Percentiles rank a stretch among this genome's conserved stretches.
Conservation (phyloP, 2,888 invertebrate species). For the Aphidius colemani region DNA sequence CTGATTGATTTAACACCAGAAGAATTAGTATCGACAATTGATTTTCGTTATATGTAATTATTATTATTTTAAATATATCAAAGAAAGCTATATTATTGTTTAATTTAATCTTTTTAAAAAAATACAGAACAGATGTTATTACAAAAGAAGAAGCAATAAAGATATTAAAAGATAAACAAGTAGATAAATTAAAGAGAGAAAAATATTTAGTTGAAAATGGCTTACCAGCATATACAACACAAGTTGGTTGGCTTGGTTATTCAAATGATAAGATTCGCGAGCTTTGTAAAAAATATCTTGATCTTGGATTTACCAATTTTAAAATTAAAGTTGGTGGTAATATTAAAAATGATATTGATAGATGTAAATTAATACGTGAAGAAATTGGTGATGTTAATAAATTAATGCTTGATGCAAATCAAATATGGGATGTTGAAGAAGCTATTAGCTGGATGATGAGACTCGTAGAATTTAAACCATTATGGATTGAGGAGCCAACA, state of each 20-base stretch:
- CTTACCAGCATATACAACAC: constrained; percentile 87
- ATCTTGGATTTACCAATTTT: constrained; percentile 79
- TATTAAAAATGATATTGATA: constrained; percentile 74
- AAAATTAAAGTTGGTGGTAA: constrained; percentile 90
- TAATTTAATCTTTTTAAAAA: constrained; percentile 2
- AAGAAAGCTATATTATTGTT: constrained; percentile 4
- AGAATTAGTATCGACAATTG: constrained; percentile 81
- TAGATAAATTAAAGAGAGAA: constrained; percentile 69
- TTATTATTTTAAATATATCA: not conserved
- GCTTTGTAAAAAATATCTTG: constrained; percentile 74
- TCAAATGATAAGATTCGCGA: constrained; percentile 73
- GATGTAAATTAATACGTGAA: constrained; percentile 75
- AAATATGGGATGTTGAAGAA: constrained; percentile 84
- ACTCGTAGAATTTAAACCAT: constrained; percentile 72
- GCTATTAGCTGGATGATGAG: constrained; percentile 86
- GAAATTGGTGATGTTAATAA: constrained; percentile 76
- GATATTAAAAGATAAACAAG: constrained; percentile 67
- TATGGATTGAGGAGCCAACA: constrained; percentile 94
- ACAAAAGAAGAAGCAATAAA: constrained; percentile 81
- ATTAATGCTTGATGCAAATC: constrained; percentile 89
- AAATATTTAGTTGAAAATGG: constrained; percentile 69
- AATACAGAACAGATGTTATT: constrained; percentile 77
- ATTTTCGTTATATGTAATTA: constrained; percentile 74
- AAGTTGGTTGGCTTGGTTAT: constrained; percentile 89
- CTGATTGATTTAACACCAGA: constrained; percentile 84